These are phyloP conservation scores for Macrotrachela quadricornifera DNA, from an alignment of 1,140 invertebrate species.

Conservation along the genomic window DNA sequence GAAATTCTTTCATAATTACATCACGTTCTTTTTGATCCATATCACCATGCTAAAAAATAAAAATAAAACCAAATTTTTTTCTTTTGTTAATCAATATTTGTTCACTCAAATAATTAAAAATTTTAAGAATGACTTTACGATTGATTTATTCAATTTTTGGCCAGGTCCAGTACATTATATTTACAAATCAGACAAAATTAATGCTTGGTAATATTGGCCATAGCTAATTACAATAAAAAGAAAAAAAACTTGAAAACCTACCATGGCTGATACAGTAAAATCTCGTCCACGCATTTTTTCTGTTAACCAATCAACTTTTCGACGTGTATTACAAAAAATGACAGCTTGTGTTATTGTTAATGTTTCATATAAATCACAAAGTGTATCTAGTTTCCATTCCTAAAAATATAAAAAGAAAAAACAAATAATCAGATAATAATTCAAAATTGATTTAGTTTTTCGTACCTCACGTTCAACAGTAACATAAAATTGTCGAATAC, in stretches of 20 bases:
- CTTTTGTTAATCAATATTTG: constrained; percentile 75
- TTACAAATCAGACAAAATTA: too few relatives aligned
- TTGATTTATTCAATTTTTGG: too few relatives aligned
- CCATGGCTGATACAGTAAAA: constrained; percentile 95
- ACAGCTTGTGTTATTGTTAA: constrained; percentile 96
- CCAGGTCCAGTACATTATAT: too few relatives aligned
- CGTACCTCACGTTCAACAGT: constrained; percentile 65
- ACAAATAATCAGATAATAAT: constrained; percentile 44
- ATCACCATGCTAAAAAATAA: constrained; percentile 77
- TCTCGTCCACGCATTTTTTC: constrained; percentile 75
- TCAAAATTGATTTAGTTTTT: too few relatives aligned
- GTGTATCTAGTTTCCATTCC: constrained; percentile 91
- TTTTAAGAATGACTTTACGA: too few relatives aligned
- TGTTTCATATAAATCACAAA: constrained; percentile 79
- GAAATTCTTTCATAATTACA: constrained; percentile 93
- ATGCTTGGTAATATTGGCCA: too few relatives aligned
- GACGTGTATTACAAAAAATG: constrained; percentile 96
- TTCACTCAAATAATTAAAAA: constrained; percentile 50
- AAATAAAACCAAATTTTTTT: constrained; percentile 77
- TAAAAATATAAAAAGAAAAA: constrained; percentile 12
- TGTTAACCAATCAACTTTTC: constrained; percentile 91
- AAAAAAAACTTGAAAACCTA: constrained; percentile 22
- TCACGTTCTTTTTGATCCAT: constrained; percentile 96
- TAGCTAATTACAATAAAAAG: too few relatives aligned
- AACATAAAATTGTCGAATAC: constrained; percentile 96